Evolutionary conservation across 64 coral and sea anemone genomes (phyloP).

Genomic region (Porites australiensis): DNA sequence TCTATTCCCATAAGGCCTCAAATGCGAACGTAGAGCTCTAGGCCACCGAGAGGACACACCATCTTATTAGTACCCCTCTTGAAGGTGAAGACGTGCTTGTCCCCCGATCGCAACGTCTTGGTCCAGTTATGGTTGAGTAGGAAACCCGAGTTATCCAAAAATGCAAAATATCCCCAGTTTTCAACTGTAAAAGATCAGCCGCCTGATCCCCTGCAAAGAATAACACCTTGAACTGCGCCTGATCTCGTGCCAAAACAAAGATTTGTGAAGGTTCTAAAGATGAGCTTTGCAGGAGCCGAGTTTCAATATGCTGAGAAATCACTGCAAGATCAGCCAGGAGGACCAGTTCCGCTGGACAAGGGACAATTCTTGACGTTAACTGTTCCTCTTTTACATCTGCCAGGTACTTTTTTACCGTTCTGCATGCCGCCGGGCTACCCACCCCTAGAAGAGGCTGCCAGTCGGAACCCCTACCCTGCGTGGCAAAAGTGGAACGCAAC

Average conservation of each 20-base stretch:
- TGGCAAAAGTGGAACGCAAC: neutral
- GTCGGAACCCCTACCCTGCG: neutral
- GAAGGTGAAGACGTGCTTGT: neutral
- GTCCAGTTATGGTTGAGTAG: neutral
- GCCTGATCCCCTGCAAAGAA: neutral
- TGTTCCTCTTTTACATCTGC: neutral
- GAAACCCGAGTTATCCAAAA: neutral
- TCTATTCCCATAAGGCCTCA: neutral
- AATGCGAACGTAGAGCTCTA: neutral
- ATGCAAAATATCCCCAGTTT: neutral
- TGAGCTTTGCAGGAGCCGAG: neutral
- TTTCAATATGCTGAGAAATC: slow-evolving; percentile 8
- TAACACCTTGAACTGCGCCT: neutral
- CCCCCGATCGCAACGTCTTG: neutral
- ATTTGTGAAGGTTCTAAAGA: neutral
- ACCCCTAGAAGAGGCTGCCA: neutral
- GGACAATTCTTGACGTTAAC: slow-evolving; percentile 19
- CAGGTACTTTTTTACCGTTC: slow-evolving; percentile 21
- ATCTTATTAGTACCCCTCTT: neutral
- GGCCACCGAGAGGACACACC: neutral
- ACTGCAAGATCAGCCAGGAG: slow-evolving; percentile 21
- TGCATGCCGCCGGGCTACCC: slow-evolving; percentile 16
- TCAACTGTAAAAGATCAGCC: neutral
- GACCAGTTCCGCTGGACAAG: slow-evolving; percentile 28
- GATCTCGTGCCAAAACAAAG: neutral